Evolutionary conservation across 2,797 vertebrate species (phyloP), one percentile per base, ranked within the genome.

Genomic region (Philypnodon macrostomus): DNA sequence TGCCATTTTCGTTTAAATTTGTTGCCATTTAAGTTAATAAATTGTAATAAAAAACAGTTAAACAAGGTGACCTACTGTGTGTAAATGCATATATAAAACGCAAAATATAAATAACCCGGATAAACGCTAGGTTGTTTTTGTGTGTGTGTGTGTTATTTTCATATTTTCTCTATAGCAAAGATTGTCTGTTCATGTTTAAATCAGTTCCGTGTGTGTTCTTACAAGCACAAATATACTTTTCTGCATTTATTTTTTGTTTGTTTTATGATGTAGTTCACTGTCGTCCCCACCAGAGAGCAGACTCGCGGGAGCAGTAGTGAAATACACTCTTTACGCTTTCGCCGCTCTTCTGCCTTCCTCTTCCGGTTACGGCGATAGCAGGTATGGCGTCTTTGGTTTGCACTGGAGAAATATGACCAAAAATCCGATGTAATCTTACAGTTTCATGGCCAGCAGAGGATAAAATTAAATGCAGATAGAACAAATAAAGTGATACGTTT

Each of bases 331-430:
- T 85, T 71, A 86, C 79, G 50, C 34, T 76, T 53, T 47, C 63
- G 14, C 47, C 50, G 12, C 14, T 48, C 5, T 0, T 0, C 0
- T 0, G 38, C 27, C 83, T 87, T 90, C 85, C 90, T 92, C 84
- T 92, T 91, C 90, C 90, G 88, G 85, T 85, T 75, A 53, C 74
- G 75, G 79, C 67, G 52, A 79, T 9, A 80, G 34, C 84, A 87
- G 89, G 90, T 92, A 92, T 88, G 89, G 86, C 60, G 63, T 58
- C 44, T 4, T 1, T 10, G 2, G 12, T 47, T 71, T 58, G 1
- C 29, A 71, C 63, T 27, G 16, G 33, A 18, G 48, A 23, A 56
- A 48, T 45, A 15, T 3, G 2, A n/a, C 5, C 17, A 42, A 5
- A 5, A 77, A 91, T 91, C 90, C 45, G 24, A 21, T 39, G 21